These are phyloP conservation scores for Rhynchonycteris naso DNA, from an alignment of 2,797 vertebrate species.

Conservation along the genomic window DNA sequence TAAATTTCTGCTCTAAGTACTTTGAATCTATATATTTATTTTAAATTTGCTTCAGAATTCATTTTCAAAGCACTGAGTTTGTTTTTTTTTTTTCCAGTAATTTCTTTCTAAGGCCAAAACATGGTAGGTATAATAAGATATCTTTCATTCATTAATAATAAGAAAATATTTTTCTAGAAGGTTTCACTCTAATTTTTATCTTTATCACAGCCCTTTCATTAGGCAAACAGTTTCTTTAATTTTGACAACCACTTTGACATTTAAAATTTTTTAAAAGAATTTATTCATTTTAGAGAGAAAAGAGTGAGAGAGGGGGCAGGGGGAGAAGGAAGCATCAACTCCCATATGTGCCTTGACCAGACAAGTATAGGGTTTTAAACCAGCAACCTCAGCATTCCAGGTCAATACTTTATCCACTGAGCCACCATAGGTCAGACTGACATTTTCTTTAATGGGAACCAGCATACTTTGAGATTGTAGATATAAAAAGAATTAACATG, in stretches of 20 bases:
- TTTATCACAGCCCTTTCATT: background rate
- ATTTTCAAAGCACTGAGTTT: background rate
- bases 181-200: background rate
- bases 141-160: background rate
- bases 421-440: no score
- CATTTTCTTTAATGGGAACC: background rate
- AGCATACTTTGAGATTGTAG: background rate
- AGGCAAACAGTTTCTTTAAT: background rate
- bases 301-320: no score
- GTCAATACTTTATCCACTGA: no score
- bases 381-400: no score
- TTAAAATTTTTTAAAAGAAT: background rate
- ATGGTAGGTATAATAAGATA: background rate
- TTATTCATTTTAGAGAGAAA: no score
- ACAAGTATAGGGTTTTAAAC: no score
- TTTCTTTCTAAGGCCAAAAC: background rate
- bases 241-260: background rate
- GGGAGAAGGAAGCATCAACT: no score
- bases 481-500: background rate
- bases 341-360: no score
- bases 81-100: background rate
- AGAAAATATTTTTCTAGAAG: background rate
- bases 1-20: background rate
- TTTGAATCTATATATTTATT: background rate
- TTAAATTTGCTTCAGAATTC: background rate